phyloP scores from a whole-genome alignment of 2,113 vertebrate genomes.

The Epinephelus lanceolatus region DNA sequence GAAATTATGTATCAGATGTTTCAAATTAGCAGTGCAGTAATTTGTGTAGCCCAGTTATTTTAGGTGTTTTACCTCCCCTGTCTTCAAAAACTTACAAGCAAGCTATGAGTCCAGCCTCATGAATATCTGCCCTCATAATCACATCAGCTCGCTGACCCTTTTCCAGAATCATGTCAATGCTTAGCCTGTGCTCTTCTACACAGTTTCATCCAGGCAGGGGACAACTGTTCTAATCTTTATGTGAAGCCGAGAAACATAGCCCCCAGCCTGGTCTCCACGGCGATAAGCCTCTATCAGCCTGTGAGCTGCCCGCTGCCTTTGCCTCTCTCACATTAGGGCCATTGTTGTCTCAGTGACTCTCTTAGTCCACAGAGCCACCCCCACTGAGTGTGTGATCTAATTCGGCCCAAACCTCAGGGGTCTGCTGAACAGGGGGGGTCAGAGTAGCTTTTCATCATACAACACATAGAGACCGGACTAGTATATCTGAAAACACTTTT shows the following conservation, averaged over 20 bases:
- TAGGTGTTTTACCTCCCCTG: not conserved
- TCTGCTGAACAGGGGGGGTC: constrained; percentile 58
- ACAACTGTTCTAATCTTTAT: constrained; percentile 66
- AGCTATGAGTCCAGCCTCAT: not conserved
- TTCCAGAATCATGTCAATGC: constrained; percentile 52
- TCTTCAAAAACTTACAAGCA: not conserved
- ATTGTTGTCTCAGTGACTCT: constrained; percentile 79
- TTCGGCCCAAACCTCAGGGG: constrained; percentile 76
- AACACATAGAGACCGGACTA: constrained; percentile 3
- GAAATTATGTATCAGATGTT: not conserved
- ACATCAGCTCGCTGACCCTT: constrained; percentile 31
- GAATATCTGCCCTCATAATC: constrained; percentile 43
- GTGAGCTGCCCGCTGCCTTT: constrained; percentile 60
- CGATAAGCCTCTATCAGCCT: constrained; percentile 76
- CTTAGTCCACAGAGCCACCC: constrained; percentile 76
- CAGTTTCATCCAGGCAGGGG: constrained; percentile 52
- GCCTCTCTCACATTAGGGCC: constrained; percentile 78
- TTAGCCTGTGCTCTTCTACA: constrained; percentile 42
- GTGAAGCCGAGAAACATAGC: constrained; percentile 68
- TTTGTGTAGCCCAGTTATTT: not conserved
- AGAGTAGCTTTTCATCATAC: constrained; percentile 41
- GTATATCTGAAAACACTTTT: constrained; percentile 16
- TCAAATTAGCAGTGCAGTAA: not conserved
- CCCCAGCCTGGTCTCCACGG: constrained; percentile 77
- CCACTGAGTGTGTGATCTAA: constrained; percentile 82